Conservation (phyloP, 2,888 invertebrate genomes). For the Epinotia bilunana region DNA sequence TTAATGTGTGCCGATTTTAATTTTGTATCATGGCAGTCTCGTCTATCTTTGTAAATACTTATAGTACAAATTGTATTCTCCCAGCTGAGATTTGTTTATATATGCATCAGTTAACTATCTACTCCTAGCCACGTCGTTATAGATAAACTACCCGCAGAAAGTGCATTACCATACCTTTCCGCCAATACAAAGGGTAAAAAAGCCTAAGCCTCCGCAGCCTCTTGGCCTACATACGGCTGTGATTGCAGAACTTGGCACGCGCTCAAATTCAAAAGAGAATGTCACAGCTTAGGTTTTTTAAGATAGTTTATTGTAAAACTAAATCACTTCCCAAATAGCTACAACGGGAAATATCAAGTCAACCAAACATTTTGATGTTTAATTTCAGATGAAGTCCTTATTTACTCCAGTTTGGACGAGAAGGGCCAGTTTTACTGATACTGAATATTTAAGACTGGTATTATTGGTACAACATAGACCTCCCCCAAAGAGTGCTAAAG, state of each 20-base stretch:
- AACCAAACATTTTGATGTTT: neutral
- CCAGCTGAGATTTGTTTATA: neutral
- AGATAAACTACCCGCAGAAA: conserved; percentile 11
- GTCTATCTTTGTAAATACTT: too few relatives aligned
- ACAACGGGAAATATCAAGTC: neutral
- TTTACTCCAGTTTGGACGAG: neutral
- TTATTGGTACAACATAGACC: too few relatives aligned
- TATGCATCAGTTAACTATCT: neutral
- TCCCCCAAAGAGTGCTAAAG: too few relatives aligned
- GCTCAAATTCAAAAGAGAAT: conserved; percentile 67
- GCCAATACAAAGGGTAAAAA: conserved; percentile 32
- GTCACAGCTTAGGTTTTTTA: conserved; percentile 52
- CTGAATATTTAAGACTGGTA: too few relatives aligned
- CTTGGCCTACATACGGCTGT: conserved; percentile 78
- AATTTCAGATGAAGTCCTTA: neutral
- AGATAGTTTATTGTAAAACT: neutral
- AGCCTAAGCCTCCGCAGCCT: conserved; percentile 67
- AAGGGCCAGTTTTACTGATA: neutral
- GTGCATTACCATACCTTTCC: conserved; percentile 34
- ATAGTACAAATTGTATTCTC: too few relatives aligned
- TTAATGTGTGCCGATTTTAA: too few relatives aligned
- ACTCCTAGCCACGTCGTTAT: conserved; percentile 11
- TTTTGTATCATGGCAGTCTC: too few relatives aligned
- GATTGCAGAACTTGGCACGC: conserved; percentile 75
- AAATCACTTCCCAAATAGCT: neutral